Base-by-base conservation (phyloP, 2,113 vertebrate genomes). In the Macquaria australasica region DNA sequence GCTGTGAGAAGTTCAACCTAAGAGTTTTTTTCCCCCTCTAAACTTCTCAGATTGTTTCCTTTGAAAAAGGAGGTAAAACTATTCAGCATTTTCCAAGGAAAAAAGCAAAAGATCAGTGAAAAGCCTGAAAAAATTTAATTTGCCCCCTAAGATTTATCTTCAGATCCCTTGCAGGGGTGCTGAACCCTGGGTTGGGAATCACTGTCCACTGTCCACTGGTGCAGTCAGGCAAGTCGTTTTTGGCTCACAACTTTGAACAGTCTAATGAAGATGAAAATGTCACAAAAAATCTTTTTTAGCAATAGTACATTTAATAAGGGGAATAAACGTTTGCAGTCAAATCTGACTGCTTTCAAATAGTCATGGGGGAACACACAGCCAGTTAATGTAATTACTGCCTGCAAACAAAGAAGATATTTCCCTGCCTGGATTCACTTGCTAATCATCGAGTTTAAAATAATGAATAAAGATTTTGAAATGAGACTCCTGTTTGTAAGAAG, bases 381-480 rank as follows among this genome's bases (percentile, higher is more conserved):
- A 25, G 50, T 72, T 34, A 59, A 59, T 45, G 6, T 75, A 77
- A 82, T 84, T 75, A 76, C 70, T 73, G 74, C 53, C 81, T 79
- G 59, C 51, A 82, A 82, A 84, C 71, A 85, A 63, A 81, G 53
- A 81, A 25, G 81, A 37, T 10, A 20, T 68, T 68, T 71, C n/a
- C n/a, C 62, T 5, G 37, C 74, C 31, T 79, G 60, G 11, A 75
- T 53, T 77, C 43, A 70, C 11, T 37, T 51, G 64, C 73, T 73
- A 79, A 78, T 51, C 59, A 28, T 59, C 5, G 0, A 45, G 15
- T 59, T 59, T 63, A 60, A 67, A 72, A 73, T 71, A 59, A 77
- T 34, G 37, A 77, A 72, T 28, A n/a, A 63, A 60, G 58, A 81
- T 69, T 77, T 62, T 67, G n/a, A 79, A 82, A 75, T 39, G 77